A percentile compares a stretch with the other conserved stretches of the same genome.
Evolutionary conservation across 2,888 invertebrate genomes (phyloP).

Genomic region (Diarsia mendica): DNA sequence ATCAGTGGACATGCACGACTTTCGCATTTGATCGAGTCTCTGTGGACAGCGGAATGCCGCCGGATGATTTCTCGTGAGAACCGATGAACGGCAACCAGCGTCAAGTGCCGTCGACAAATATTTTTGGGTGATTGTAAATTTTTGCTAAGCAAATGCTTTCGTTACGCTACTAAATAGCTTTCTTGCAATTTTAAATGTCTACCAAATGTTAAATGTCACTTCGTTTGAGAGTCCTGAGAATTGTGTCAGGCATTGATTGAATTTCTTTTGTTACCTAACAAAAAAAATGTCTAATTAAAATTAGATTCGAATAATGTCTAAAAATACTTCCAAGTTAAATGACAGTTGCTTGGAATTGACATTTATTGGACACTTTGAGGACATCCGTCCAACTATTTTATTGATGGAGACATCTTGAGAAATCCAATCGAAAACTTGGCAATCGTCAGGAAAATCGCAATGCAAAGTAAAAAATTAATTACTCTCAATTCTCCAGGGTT

Average conservation of each 20-base stretch:
- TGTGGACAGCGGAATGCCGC: slow-evolving; percentile 85
- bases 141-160: slow-evolving; percentile 88
- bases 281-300: slow-evolving; percentile 17
- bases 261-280: slow-evolving; percentile 40
- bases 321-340: slow-evolving; percentile 25
- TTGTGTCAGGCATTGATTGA: slow-evolving; percentile 75
- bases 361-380: slow-evolving; percentile 17
- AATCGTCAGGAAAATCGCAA: slow-evolving; percentile 38
- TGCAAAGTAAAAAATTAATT: slow-evolving; percentile 61
- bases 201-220: slow-evolving; percentile 75
- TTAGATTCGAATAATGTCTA: slow-evolving; percentile 13
- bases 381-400: slow-evolving; percentile 18
- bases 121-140: slow-evolving; percentile 85
- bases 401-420: slow-evolving; percentile 25
- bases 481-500: slow-evolving; percentile 39
- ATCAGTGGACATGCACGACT: slow-evolving; percentile 88
- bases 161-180: slow-evolving; percentile 84
- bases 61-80: slow-evolving; percentile 89
- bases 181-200: slow-evolving; percentile 82
- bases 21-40: slow-evolving; percentile 85
- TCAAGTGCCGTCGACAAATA: slow-evolving; percentile 83
- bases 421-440: not conserved
- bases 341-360: not conserved
- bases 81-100: slow-evolving; percentile 73
- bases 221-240: slow-evolving; percentile 82